Percentiles rank a stretch among this genome's conserved stretches.
phyloP scores from a whole-genome alignment of 2,113 vertebrate genomes.

The Cavia porcellus region DNA sequence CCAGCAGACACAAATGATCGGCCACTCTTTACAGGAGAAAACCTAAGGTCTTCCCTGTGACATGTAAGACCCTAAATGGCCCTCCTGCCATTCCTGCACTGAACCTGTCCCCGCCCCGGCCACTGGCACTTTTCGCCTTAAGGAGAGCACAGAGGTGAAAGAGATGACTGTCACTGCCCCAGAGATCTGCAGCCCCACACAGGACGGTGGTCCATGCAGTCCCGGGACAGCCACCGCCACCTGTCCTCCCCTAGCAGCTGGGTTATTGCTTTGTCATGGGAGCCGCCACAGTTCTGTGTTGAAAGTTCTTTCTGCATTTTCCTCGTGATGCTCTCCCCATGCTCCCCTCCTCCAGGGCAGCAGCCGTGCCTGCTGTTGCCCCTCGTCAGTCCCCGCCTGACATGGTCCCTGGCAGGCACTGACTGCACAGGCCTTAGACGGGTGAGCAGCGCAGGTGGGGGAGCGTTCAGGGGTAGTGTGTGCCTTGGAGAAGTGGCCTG shows the following conservation, averaged over 20 bases:
- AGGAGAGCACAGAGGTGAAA: neutral
- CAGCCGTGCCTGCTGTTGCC: neutral
- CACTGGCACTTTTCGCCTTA: neutral
- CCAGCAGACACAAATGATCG: neutral
- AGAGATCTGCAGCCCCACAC: neutral
- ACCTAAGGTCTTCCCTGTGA: neutral
- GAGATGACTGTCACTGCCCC: neutral
- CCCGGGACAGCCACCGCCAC: neutral
- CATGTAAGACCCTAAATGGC: neutral
- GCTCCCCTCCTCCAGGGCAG: neutral
- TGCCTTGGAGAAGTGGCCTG: slow-evolving; percentile 64
- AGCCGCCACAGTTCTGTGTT: neutral
- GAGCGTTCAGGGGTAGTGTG: neutral
- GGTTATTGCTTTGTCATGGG: neutral
- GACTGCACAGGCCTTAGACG: neutral
- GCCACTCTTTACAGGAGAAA: neutral
- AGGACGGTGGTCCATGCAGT: neutral
- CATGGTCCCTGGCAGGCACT: neutral
- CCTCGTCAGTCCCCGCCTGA: neutral
- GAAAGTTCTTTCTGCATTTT: neutral
- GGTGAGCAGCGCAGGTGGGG: neutral
- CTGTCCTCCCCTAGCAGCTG: neutral
- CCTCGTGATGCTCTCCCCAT: neutral
- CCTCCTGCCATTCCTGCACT: neutral
- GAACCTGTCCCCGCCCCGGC: neutral